Evolutionary conservation across 2,797 vertebrate genomes (phyloP), one percentile per base, ranked within the genome.

Genomic region (Zenarchopterus dispar): DNA sequence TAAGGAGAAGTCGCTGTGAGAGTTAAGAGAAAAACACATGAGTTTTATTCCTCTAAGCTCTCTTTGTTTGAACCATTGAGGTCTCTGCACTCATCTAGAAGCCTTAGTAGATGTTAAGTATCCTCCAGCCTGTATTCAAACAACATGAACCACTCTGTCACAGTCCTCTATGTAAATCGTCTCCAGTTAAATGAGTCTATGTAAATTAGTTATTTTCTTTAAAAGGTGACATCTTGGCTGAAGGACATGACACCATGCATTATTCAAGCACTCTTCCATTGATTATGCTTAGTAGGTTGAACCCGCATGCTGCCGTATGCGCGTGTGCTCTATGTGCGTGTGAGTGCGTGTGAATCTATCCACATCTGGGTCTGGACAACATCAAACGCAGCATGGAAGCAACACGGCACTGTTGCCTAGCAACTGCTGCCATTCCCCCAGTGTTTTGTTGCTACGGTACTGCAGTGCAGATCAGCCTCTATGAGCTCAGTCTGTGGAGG

Each of bases 371-470:
- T 82, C 86, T 82, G 88, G 80, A 89, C 81, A 42, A 84, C 88
- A 87, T 87, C 77, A 83, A 89, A 83, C 53, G 73, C 87, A 89
- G 87, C 88, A 86, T 87, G 85, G 87, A 85, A 74, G 86, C 82
- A 89, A 92, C 85, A 91, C 77, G 63, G 89, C 85, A 84, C 81
- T 90, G 91, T 93, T 93, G 91, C 91, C 86, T 92, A 91, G 92
- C 92, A 93, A 93, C 92, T 91, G 88, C 85, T 89, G 69, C 89
- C 84, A 82, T 88, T 85, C 86, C 88, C 88, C 85, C 77, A 84
- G 91, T 93, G 87, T 91, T 91, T 90, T 89, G 88, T 91, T 92
- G 90, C 89, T 89, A 89, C 87, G 84, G 81, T 89, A 70, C 90
- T 92, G 91, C 90, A 92, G 89, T 92, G 89, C 91, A 93, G 91